Percentiles rank a stretch among this genome's conserved stretches.
phyloP scores from a whole-genome alignment of 2,113 vertebrate species.

The Tonatia bakeri region DNA sequence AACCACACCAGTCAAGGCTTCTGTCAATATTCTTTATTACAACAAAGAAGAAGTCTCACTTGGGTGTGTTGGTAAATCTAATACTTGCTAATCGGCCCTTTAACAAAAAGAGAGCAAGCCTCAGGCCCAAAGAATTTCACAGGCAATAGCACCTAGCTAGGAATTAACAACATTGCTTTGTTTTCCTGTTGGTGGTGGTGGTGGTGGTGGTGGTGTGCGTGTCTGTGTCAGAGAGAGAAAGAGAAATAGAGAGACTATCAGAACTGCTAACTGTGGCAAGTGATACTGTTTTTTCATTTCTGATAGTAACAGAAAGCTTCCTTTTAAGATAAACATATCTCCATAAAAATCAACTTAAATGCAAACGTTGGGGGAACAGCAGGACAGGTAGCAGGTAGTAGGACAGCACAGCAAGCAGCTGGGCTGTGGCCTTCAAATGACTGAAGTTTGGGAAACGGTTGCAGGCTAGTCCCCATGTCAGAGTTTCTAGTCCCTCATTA shows the following conservation, averaged over 20 bases:
- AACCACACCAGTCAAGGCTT: background rate
- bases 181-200: background rate
- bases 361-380: background rate
- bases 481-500: background rate
- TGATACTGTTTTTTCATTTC: background rate
- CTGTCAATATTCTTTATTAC: background rate
- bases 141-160: too few species aligned
- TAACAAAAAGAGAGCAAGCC: background rate
- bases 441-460: background rate
- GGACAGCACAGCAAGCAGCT: background rate
- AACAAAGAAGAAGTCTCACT: background rate
- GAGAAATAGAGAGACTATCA: background rate
- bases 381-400: background rate
- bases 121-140: background rate
- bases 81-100: background rate
- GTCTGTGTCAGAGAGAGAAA: too few species aligned
- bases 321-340: slow-evolving; percentile 7
- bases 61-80: background rate
- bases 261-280: background rate
- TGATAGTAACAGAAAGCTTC: background rate
- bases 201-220: background rate
- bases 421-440: background rate
- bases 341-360: background rate
- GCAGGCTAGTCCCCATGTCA: background rate
- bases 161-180: background rate